phyloP scores from a whole-genome alignment of 2,113 vertebrate genomes.

The Hemicordylus capensis region DNA sequence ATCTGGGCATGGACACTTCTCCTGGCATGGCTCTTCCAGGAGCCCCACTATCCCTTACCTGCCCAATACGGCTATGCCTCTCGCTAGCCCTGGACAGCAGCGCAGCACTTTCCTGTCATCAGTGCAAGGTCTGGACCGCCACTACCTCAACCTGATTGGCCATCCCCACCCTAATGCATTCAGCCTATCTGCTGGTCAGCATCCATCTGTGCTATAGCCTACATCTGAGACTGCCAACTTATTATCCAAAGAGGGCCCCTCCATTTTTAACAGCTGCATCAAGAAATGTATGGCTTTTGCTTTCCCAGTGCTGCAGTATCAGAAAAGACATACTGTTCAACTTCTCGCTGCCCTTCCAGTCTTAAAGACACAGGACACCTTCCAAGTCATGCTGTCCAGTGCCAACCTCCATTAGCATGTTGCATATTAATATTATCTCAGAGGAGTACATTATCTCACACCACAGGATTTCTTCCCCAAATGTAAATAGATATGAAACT shows the following conservation, averaged over 20 bases:
- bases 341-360: background rate
- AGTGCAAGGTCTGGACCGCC: conserved; percentile 90
- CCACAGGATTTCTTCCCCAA: background rate
- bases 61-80: conserved; percentile 74
- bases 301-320: background rate
- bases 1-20: conserved; percentile 76
- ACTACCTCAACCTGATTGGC: conserved; percentile 91
- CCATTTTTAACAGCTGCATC: background rate
- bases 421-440: background rate
- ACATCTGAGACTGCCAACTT: background rate
- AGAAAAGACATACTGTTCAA: background rate
- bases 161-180: conserved; percentile 88
- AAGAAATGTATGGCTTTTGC: background rate
- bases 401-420: background rate
- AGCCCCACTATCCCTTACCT: conserved; percentile 83
- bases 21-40: conserved; percentile 86
- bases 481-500: conserved; percentile 7
- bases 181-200: conserved; percentile 87
- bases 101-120: conserved; percentile 87
- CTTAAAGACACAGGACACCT: background rate
- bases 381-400: background rate
- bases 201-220: conserved; percentile 82
- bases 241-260: background rate
- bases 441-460: background rate
- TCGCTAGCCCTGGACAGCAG: conserved; percentile 82